Conservation (phyloP, 2,888 invertebrate species). For the Pseudococcus viburni region DNA sequence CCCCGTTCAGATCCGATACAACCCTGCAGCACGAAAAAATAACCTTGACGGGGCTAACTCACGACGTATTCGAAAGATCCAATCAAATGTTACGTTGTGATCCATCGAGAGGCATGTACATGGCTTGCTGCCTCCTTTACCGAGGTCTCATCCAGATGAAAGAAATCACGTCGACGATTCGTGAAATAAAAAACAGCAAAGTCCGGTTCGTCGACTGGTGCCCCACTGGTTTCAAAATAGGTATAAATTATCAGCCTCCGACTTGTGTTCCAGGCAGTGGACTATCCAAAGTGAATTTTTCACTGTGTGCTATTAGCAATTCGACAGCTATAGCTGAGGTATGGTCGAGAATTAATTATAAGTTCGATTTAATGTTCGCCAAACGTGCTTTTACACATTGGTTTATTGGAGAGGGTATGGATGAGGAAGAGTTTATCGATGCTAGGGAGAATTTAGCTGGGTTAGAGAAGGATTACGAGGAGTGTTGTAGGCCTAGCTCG, state of each 20-base stretch:
- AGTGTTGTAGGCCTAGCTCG: background rate
- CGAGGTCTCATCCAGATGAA: conserved; percentile 55
- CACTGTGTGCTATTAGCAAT: conserved; percentile 46
- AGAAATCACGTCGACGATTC: conserved; percentile 6
- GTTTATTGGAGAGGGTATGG: conserved; percentile 57
- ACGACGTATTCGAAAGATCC: conserved; percentile 24
- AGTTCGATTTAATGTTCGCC: conserved; percentile 61
- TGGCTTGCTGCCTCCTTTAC: conserved; percentile 45
- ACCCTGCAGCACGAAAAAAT: conserved; percentile 4
- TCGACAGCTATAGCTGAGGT: conserved; percentile 53
- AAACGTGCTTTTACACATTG: conserved; percentile 57
- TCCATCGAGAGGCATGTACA: conserved; percentile 50
- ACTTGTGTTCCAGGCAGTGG: conserved; percentile 31
- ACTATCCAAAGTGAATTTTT: conserved; percentile 16
- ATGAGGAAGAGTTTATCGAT: conserved; percentile 55
- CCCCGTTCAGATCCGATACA: background rate
- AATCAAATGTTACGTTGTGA: conserved; percentile 59
- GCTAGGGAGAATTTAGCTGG: conserved; percentile 46
- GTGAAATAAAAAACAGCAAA: background rate
- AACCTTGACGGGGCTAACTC: background rate
- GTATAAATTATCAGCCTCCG: conserved; percentile 47
- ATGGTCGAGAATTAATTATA: conserved; percentile 56
- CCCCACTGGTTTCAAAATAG: conserved; percentile 58
- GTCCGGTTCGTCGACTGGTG: conserved; percentile 55
- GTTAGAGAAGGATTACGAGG: conserved; percentile 46